Percentiles rank a stretch among this genome's conserved stretches.
These are phyloP conservation scores for Cepphus grylle DNA, from an alignment of 2,113 vertebrate genomes.

Conservation along the genomic window DNA sequence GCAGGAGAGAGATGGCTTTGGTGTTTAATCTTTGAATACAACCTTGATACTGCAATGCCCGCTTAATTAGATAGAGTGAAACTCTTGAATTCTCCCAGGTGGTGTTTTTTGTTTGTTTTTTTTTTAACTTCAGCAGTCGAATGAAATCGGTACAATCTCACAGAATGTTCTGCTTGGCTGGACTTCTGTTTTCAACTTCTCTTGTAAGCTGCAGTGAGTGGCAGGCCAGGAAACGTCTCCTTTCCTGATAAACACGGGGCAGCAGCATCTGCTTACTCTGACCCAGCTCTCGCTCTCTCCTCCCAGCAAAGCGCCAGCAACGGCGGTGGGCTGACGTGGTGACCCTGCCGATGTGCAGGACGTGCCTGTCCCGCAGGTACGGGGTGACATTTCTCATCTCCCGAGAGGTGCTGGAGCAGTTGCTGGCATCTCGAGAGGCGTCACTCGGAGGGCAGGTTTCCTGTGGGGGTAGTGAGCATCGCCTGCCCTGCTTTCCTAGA, in stretches of 20 bases:
- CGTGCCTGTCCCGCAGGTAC: background rate
- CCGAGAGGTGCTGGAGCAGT: background rate
- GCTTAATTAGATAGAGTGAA: background rate
- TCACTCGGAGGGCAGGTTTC: background rate
- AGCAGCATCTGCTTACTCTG: background rate
- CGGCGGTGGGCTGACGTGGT: accelerated
- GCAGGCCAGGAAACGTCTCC: background rate
- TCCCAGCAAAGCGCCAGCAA: background rate
- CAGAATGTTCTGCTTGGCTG: background rate
- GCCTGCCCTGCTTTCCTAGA: background rate
- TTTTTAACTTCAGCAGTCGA: background rate
- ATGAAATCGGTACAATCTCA: background rate
- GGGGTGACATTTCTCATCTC: background rate
- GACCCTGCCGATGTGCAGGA: background rate
- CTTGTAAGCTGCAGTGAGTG: background rate
- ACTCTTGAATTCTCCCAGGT: background rate
- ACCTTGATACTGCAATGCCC: background rate
- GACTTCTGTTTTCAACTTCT: background rate
- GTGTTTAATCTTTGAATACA: background rate
- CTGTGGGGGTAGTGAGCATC: background rate
- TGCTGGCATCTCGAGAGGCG: background rate
- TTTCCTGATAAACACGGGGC: background rate
- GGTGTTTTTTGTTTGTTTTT: background rate
- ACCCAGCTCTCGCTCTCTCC: background rate
- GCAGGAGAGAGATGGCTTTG: background rate